Percentiles rank a stretch among this genome's conserved stretches.
Conservation (phyloP, 2,888 invertebrate genomes). For the Trichacis sp. region DNA sequence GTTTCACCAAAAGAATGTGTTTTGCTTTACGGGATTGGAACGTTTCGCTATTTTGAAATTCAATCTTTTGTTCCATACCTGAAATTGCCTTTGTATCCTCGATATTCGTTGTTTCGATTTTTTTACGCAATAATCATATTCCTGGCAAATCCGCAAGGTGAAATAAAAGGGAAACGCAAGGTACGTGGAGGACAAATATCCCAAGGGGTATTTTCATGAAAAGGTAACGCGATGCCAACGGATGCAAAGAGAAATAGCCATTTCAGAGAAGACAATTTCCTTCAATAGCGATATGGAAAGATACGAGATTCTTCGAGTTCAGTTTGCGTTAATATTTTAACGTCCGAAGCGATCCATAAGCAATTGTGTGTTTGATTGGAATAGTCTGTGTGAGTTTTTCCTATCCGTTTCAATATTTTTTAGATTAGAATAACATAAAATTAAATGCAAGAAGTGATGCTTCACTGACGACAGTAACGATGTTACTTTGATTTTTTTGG, state of each 20-base stretch:
- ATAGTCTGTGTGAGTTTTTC: too few species aligned
- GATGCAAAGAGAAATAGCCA: constrained; percentile 39
- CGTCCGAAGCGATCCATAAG: too few species aligned
- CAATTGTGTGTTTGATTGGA: too few species aligned
- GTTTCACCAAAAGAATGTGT: not conserved
- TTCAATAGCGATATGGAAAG: constrained; percentile 10
- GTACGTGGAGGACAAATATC: constrained; percentile 35
- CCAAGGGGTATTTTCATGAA: constrained; percentile 36
- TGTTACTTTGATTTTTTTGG: too few species aligned
- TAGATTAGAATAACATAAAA: too few species aligned
- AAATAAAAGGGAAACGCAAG: constrained; percentile 32
- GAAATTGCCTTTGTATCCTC: constrained; percentile 18
- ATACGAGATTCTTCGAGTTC: not conserved
- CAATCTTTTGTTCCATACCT: constrained; percentile 3
- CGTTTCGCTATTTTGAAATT: constrained; percentile 1
- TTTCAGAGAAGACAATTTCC: constrained; percentile 47
- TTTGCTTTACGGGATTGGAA: not conserved
- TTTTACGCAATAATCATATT: constrained; percentile 23
- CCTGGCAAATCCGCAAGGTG: constrained; percentile 22
- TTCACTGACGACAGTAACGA: too few species aligned
- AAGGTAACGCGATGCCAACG: constrained; percentile 25
- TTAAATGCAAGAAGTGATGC: too few species aligned
- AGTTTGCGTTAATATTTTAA: not conserved
- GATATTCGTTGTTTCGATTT: not conserved
- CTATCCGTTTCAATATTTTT: too few species aligned